These are phyloP conservation scores for Bradynema listronoti DNA, from an alignment of 1,140 invertebrate genomes.

Conservation along the genomic window DNA sequence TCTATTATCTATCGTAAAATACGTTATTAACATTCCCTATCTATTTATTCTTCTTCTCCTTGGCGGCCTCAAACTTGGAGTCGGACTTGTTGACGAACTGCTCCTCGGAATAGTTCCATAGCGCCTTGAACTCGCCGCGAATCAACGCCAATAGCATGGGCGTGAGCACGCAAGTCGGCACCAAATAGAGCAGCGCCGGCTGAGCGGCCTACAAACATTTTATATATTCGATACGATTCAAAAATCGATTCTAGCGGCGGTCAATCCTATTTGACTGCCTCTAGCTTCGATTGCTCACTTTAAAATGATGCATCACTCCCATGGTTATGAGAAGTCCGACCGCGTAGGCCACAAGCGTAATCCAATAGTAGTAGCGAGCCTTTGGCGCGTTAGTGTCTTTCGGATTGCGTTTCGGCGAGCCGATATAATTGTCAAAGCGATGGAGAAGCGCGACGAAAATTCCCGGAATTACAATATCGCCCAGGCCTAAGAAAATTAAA, in stretches of 20 bases:
- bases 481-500: constrained; percentile 65
- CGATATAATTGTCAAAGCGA: constrained; percentile 87
- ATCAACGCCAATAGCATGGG: constrained; percentile 78
- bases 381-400: constrained; percentile 63
- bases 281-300: too few species aligned
- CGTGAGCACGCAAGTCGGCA: constrained; percentile 84
- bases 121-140: constrained; percentile 69
- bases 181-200: constrained; percentile 90
- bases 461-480: constrained; percentile 97
- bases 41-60: constrained; percentile 38
- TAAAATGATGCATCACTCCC: constrained; percentile 94
- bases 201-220: constrained; percentile 62
- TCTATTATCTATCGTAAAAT: too few species aligned
- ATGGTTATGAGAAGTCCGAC: constrained; percentile 85
- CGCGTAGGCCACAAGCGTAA: constrained; percentile 88
- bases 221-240: neutral
- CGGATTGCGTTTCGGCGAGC: constrained; percentile 5
- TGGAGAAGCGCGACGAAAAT: constrained; percentile 95
- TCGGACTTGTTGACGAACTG: constrained; percentile 43
- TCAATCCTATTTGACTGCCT: too few species aligned
- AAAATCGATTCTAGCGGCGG: too few species aligned
- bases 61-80: constrained; percentile 12
- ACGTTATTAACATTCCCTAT: too few species aligned
- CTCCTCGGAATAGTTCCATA: constrained; percentile 57
- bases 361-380: constrained; percentile 82